These are phyloP conservation scores for Seira musarum DNA, from an alignment of 2,888 invertebrate species.

Conservation along the genomic window DNA sequence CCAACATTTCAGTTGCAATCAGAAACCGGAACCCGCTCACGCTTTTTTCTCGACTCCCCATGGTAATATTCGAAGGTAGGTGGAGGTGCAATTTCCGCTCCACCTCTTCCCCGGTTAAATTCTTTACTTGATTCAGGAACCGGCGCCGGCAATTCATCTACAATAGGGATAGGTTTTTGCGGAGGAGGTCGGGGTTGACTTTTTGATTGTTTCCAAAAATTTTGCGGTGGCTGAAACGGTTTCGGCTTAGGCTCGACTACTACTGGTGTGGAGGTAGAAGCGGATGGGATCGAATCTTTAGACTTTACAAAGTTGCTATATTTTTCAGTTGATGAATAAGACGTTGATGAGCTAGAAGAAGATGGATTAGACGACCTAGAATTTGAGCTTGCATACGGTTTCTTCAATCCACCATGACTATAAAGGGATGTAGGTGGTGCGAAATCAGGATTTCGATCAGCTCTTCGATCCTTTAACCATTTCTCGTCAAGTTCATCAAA, in stretches of 20 bases:
- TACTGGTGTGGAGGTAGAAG: conserved; percentile 21
- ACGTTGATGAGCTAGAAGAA: not conserved
- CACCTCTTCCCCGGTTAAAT: conserved; percentile 71
- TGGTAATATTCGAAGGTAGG: conserved; percentile 78
- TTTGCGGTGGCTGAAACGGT: conserved; percentile 46
- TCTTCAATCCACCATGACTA: conserved; percentile 39
- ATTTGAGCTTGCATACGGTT: conserved; percentile 17
- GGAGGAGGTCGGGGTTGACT: conserved; percentile 24
- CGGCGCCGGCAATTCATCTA: conserved; percentile 57
- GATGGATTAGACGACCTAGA: not conserved
- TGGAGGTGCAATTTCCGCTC: conserved; percentile 78
- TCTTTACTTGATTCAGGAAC: conserved; percentile 45
- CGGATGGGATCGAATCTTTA: conserved; percentile 34
- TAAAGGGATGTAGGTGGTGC: conserved; percentile 77
- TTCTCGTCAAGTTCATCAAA: conserved; percentile 78
- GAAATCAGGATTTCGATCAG: conserved; percentile 83
- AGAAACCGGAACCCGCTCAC: not conserved
- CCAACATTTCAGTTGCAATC: conserved; percentile 41
- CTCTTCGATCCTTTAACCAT: conserved; percentile 83
- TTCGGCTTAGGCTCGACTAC: conserved; percentile 36
- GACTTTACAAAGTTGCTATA: conserved; percentile 55
- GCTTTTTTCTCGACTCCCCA: conserved; percentile 34
- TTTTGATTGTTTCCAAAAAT: conserved; percentile 45
- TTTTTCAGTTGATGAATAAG: not conserved
- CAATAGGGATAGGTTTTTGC: conserved; percentile 48